Conservation (phyloP, 2,113 vertebrate genomes). For the Mellivora capensis region DNA sequence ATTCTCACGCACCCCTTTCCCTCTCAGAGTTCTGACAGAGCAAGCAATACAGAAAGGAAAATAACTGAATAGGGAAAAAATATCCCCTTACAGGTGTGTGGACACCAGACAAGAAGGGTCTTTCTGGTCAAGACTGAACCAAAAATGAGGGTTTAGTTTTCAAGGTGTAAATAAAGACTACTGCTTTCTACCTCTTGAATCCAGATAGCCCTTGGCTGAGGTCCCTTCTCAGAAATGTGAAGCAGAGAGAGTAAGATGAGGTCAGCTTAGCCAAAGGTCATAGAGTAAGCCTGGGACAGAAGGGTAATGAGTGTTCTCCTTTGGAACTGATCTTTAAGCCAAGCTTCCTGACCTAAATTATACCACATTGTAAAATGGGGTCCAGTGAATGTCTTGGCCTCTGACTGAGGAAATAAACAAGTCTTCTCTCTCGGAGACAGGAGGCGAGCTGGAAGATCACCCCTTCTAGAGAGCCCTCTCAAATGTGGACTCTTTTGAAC, state of each 20-base stretch:
- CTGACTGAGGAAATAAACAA: background rate
- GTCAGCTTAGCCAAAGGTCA: background rate
- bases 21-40: background rate
- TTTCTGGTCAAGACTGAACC: background rate
- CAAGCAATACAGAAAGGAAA: background rate
- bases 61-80: background rate
- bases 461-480: background rate
- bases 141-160: background rate
- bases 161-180: background rate
- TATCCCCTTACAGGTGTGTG: background rate
- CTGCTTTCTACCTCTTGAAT: background rate
- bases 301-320: background rate
- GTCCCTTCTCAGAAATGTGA: background rate
- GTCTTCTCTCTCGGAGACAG: fast-evolving
- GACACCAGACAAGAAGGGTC: background rate
- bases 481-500: background rate
- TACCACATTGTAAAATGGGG: background rate
- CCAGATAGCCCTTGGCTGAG: background rate
- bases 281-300: background rate
- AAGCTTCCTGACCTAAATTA: background rate
- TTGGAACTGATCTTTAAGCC: background rate
- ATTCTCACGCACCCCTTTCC: background rate
- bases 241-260: background rate
- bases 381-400: background rate
- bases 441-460: background rate